Evolutionary conservation across 2,888 invertebrate species (phyloP), one percentile per base, ranked within the genome.

Genomic region (Atherix ibis): DNA sequence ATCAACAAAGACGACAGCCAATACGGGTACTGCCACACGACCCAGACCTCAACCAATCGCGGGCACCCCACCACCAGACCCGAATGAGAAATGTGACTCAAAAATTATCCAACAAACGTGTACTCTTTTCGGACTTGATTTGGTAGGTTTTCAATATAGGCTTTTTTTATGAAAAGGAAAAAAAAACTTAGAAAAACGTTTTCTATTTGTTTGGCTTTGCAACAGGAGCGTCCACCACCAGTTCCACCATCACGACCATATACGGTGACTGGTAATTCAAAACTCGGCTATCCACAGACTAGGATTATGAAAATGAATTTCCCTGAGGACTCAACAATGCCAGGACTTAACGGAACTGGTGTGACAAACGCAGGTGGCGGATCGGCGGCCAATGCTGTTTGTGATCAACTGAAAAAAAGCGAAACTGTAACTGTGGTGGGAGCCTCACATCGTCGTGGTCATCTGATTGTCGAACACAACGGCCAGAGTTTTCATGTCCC

Each of bases 101-200:
- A 81, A 83, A 59, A 78, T 84, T 53, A 85, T 88, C 46, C 85
- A 87, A 56, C 82, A 85, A 53, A 88, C 89, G 16, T 89, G 89
- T 59, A 82, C 79, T 41, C 69, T 89, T 31, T 88, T 88, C 55
- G 89, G 89, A 8, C 67, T 91, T 37, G 89, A 91, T 63, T 67
- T 88, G 67, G 82, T 81, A 56, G 66, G 66, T 53, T 34, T 30
- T 35, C 15, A 28, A 26, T 25, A 17, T 12, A 19, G 5, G 24
- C 5, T n/a, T 27, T 14, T 12, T 22, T 31, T 9, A 12, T 8
- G 9, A 16, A 17, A 31, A 14, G 19, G 26, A 27, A 9, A 13
- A 12, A 24, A 17, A 17, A 18, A 19, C 13, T 12, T 29, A 17
- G 22, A 14, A n/a, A n/a, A 32, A 34, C 30, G 31, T 27, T 13